Percentiles rank a stretch among this genome's conserved stretches.
Conservation (phyloP, 2,113 vertebrate genomes). For the Coturnix japonica region DNA sequence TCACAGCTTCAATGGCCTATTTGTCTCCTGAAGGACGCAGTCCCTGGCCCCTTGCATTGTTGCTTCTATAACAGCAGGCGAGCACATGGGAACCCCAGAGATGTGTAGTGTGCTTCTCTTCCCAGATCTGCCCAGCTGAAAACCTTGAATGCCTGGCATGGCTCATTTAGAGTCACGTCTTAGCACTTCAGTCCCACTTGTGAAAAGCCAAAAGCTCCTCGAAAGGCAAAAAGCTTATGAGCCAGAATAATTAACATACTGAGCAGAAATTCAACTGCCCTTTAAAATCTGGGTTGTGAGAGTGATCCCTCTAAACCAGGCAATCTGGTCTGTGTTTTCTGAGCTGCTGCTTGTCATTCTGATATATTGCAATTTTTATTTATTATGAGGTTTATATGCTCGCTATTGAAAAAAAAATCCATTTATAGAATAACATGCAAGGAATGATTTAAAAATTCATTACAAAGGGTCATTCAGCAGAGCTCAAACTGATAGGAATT, state of each 20-base stretch:
- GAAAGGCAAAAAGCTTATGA: fast-evolving
- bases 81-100: neutral
- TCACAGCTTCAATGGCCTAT: neutral
- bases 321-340: neutral
- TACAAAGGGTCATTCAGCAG: neutral
- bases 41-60: neutral
- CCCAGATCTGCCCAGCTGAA: neutral
- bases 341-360: neutral
- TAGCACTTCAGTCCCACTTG: neutral
- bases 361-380: neutral
- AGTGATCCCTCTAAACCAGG: neutral
- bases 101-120: fast-evolving
- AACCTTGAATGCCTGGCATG: neutral
- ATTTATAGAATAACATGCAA: neutral
- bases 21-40: neutral
- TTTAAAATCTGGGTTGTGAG: neutral
- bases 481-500: neutral
- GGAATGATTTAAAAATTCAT: neutral
- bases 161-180: neutral
- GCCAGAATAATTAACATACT: neutral
- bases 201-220: neutral
- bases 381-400: neutral
- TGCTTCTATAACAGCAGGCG: neutral
- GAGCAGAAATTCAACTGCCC: neutral
- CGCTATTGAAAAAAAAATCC: neutral